Percentiles rank a stretch among this genome's conserved stretches.
Conservation (phyloP, 2,888 invertebrate genomes). For the Cheiracanthium punctorium region DNA sequence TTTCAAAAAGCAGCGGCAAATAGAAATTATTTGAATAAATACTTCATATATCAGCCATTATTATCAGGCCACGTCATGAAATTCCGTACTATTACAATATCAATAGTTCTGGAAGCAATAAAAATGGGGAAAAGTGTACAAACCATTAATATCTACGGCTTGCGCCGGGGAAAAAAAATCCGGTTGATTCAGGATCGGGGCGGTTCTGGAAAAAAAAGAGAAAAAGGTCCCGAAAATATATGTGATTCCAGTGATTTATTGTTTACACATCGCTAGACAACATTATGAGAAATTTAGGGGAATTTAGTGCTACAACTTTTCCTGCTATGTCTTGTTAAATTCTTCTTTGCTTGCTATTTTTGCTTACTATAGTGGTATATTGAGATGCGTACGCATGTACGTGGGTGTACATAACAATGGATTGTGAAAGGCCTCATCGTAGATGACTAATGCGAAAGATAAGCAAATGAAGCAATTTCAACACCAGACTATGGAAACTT, state of each 20-base stretch:
- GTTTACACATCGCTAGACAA: constrained; percentile 25
- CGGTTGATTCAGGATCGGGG: constrained; percentile 20
- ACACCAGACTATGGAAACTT: too few relatives aligned
- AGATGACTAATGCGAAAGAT: too few relatives aligned
- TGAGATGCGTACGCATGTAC: too few relatives aligned
- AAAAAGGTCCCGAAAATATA: constrained; percentile 21
- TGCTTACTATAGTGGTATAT: too few relatives aligned
- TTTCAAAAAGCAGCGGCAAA: constrained; percentile 21
- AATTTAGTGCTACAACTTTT: constrained; percentile 8
- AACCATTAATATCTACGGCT: constrained; percentile 49
- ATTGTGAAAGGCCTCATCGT: too few relatives aligned
- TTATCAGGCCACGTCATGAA: constrained; percentile 55
- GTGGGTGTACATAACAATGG: too few relatives aligned
- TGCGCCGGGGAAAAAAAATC: constrained; percentile 20
- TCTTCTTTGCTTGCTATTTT: too few relatives aligned
- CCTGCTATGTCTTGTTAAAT: neutral
- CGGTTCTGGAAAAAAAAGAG: constrained; percentile 10
- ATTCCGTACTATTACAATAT: constrained; percentile 61
- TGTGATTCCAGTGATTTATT: constrained; percentile 29
- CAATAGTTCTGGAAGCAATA: constrained; percentile 43
- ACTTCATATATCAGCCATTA: constrained; percentile 67
- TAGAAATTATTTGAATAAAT: constrained; percentile 64
- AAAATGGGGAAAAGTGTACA: constrained; percentile 37
- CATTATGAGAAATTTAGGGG: constrained; percentile 18
- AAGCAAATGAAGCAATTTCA: too few relatives aligned